Evolutionary conservation across 2,113 vertebrate genomes (phyloP).

Genomic region (Tachycineta bicolor): DNA sequence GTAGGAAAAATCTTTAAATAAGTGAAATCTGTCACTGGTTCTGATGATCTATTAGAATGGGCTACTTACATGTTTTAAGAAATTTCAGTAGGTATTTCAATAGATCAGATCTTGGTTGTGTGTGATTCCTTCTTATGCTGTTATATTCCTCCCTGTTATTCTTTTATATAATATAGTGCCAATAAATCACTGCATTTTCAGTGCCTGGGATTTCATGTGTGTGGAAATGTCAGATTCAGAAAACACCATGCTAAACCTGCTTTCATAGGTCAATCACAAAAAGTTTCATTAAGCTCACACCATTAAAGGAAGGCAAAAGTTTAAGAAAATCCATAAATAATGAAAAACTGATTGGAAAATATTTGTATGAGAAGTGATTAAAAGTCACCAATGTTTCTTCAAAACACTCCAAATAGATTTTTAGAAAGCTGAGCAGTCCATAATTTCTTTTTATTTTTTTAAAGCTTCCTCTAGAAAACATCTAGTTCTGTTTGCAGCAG

Average conservation of each 20-base stretch:
- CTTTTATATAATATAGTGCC: not conserved
- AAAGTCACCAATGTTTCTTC: not conserved
- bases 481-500: not conserved
- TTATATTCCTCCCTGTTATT: not conserved
- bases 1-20: not conserved
- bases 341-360: not conserved
- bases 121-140: not conserved
- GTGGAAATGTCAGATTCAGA: conserved; percentile 7
- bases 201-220: not conserved
- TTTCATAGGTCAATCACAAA: not conserved
- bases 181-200: not conserved
- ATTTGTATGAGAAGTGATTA: not conserved
- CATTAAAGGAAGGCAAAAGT: not conserved
- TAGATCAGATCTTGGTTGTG: not conserved
- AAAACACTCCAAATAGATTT: not conserved
- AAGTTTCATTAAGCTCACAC: not conserved
- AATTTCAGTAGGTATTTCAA: not conserved
- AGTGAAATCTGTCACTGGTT: not conserved
- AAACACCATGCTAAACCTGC: not conserved
- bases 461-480: not conserved
- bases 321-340: not conserved
- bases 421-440: not conserved
- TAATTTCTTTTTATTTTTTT: not conserved
- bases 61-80: not conserved
- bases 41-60: not conserved